Evolutionary conservation across 2,888 invertebrate species (phyloP), one percentile per base, ranked within the genome.

Genomic region (Hedya salicella): DNA sequence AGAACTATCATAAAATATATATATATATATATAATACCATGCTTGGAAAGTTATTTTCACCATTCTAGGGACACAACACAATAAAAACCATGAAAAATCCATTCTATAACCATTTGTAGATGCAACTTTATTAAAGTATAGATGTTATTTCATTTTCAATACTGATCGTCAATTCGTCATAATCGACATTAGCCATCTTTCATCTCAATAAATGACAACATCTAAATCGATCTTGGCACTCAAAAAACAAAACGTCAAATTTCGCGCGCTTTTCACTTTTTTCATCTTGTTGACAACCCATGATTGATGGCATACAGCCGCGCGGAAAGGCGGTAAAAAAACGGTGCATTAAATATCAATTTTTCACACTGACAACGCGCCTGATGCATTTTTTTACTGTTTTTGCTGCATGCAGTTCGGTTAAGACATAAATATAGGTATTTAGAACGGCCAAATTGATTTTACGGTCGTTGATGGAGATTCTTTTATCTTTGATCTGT

Each of bases 261-360:
- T 80, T 80, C 77, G 79, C 83, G 79, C 77, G 68, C 68, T 72
- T 75, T 75, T 77, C 79, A 21, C 21, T 66, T 80, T 82, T 82
- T 78, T 70, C 78, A 79, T 80, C 77, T 78, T 79, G 79, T 78
- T 79, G 77, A 73, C n/a, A 48, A 72, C 73, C 63, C 62, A 68
- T 86, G 86, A 86, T 86, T 83, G 86, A 86, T 86, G 83, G 74
- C 70, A 71, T 71, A 65, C 75, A 73, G 73, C 69, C 76, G 67
- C 74, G 77, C 78, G 77, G 75, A 78, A 79, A 77, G 77, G 81
- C 76, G 73, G 14, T 66, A 79, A 83, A 85, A 84, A 87, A 78
- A 74, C 6, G 75, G 70, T 78, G 80, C 80, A 85, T 87, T 85
- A 86, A 85, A 86, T 80, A 85, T 73, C 84, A 78, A 86, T 88